These are phyloP conservation scores for Tetragonisca angustula DNA, from an alignment of 2,888 invertebrate genomes.

Conservation along the genomic window DNA sequence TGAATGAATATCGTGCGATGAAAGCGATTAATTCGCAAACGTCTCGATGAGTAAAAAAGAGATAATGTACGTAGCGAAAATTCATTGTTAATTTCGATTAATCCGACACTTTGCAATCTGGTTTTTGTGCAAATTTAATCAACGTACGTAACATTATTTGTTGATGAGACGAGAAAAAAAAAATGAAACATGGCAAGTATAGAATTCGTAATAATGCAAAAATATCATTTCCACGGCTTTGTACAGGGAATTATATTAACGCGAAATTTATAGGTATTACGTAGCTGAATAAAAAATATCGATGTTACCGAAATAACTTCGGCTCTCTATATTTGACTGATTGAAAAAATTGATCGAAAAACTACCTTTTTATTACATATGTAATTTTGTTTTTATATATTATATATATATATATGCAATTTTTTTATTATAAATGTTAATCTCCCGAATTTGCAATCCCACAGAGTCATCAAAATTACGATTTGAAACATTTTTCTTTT, in stretches of 20 bases:
- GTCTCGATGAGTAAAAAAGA: conserved; percentile 24
- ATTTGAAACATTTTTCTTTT: neutral
- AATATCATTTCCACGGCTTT: conserved; percentile 4
- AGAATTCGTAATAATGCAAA: conserved; percentile 12
- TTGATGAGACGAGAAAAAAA: neutral
- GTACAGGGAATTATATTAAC: neutral
- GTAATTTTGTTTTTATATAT: too few species aligned
- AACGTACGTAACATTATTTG: conserved; percentile 12
- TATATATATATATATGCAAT: too few species aligned
- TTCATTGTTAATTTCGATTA: conserved; percentile 49
- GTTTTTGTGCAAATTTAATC: conserved; percentile 42
- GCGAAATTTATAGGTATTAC: neutral
- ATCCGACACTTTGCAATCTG: conserved; percentile 7
- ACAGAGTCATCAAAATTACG: neutral
- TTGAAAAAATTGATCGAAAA: neutral
- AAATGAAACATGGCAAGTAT: conserved; percentile 15
- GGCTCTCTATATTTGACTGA: too few species aligned
- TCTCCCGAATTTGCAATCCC: neutral
- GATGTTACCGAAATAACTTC: neutral
- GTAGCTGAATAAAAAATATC: conserved; percentile 13
- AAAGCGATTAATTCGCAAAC: conserved; percentile 29
- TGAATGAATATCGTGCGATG: conserved; percentile 21
- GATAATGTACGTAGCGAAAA: neutral
- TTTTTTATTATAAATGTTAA: neutral
- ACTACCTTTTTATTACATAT: neutral